A percentile compares a stretch with the other conserved stretches of the same genome.
Conservation (phyloP, 2,113 vertebrate species). For the Pipa parva region DNA sequence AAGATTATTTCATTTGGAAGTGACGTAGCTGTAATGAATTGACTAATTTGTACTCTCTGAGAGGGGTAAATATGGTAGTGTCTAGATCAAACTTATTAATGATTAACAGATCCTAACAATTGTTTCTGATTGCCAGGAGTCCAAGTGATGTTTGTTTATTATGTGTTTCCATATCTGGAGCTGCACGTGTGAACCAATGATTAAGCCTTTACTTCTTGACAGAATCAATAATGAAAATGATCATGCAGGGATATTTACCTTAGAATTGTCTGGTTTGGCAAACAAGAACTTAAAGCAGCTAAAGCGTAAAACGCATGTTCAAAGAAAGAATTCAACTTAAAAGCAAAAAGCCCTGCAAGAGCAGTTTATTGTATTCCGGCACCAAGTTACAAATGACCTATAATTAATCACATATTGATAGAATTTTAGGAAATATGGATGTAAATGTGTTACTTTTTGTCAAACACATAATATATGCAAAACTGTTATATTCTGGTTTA, state of each 20-base stretch:
- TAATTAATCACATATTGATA: neutral
- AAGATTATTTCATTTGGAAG: constrained; percentile 52
- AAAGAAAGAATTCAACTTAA: neutral
- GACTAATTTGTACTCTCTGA: constrained; percentile 72
- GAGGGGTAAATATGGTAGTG: constrained; percentile 55
- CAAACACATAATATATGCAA: neutral
- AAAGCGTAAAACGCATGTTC: neutral
- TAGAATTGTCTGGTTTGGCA: neutral
- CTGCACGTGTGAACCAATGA: constrained; percentile 19
- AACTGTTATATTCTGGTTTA: too few relatives aligned
- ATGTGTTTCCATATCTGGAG: constrained; percentile 28
- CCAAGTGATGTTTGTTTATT: constrained; percentile 41
- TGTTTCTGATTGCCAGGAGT: constrained; percentile 43
- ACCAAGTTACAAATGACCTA: too few relatives aligned
- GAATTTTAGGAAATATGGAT: neutral
- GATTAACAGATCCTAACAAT: constrained; percentile 69
- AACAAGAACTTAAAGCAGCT: neutral
- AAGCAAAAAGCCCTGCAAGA: neutral
- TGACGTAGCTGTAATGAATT: constrained; percentile 52
- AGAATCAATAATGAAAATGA: constrained; percentile 13
- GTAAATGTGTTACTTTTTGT: neutral
- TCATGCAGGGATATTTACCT: neutral
- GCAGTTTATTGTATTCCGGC: neutral
- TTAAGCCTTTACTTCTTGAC: constrained; percentile 21
- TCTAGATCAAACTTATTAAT: constrained; percentile 69